Evolutionary conservation across 2,797 vertebrate species (phyloP).

Genomic region (Dallia pectoralis): DNA sequence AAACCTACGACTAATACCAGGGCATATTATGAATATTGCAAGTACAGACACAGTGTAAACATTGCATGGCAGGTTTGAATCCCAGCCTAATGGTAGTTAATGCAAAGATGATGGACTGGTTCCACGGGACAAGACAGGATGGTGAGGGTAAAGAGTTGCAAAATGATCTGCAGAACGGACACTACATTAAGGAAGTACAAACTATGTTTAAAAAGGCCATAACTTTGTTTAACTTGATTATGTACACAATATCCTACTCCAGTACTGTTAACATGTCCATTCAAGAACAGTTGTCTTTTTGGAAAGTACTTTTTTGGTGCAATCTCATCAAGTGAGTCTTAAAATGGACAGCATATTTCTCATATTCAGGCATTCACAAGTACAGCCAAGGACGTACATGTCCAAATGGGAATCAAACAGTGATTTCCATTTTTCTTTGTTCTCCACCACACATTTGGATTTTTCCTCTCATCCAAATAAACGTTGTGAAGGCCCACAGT

Average conservation of each 20-base stretch:
- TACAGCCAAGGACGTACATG: neutral
- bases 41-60: too few species aligned
- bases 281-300: conserved; percentile 3
- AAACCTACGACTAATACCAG: too few species aligned
- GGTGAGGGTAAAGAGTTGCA: neutral
- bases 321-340: neutral
- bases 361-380: neutral
- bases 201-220: neutral
- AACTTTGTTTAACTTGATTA: neutral
- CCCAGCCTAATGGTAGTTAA: neutral
- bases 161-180: neutral
- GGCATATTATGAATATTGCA: too few species aligned
- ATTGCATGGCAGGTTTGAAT: too few species aligned
- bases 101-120: neutral
- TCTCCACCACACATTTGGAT: neutral
- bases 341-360: neutral
- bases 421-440: too few species aligned
- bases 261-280: neutral
- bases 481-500: too few species aligned
- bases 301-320: neutral
- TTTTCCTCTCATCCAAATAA: neutral
- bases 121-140: neutral
- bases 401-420: neutral
- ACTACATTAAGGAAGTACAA: neutral
- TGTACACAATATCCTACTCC: neutral